Percentiles rank a stretch among this genome's conserved stretches.
phyloP scores from a whole-genome alignment of 1,140 invertebrate species.

The Lordiphosa stackelbergi region DNA sequence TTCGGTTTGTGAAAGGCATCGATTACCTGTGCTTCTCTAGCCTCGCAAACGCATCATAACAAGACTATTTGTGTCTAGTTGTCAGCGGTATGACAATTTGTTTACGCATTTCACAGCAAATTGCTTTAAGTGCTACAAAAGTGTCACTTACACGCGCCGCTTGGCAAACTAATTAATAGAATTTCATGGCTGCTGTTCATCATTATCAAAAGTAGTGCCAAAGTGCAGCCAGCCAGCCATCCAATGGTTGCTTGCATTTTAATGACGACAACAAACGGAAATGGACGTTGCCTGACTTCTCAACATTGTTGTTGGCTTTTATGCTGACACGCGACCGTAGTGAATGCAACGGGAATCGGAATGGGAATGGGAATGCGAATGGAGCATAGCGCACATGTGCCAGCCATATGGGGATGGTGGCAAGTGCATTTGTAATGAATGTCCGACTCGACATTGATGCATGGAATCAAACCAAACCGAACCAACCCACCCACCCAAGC shows the following conservation, averaged over 20 bases:
- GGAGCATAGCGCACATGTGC: constrained; percentile 38
- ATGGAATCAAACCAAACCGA: constrained; percentile 34
- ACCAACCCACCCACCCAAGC: constrained; percentile 35
- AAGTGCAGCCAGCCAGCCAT: constrained; percentile 30
- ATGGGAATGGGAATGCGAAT: too few species aligned
- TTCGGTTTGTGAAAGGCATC: constrained; percentile 48
- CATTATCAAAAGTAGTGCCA: constrained; percentile 39
- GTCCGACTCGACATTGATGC: constrained; percentile 54
- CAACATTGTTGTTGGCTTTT: constrained; percentile 62
- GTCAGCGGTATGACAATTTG: constrained; percentile 54
- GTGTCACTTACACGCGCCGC: constrained; percentile 42
- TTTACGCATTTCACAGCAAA: constrained; percentile 55
- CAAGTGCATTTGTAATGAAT: constrained; percentile 26
- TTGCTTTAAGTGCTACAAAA: constrained; percentile 65
- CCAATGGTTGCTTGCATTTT: constrained; percentile 54
- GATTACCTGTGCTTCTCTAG: constrained; percentile 39
- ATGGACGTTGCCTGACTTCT: constrained; percentile 55
- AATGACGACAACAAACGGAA: constrained; percentile 72
- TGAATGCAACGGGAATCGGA: constrained; percentile 12
- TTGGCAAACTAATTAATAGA: constrained; percentile 60
- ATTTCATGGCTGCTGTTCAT: constrained; percentile 19
- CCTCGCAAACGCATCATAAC: constrained; percentile 18
- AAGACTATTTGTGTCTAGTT: constrained; percentile 37
- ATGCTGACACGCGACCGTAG: constrained; percentile 60
- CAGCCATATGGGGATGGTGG: constrained; percentile 40